Evolutionary conservation across 2,113 vertebrate species (phyloP).

Genomic region (Eleginops maclovinus): DNA sequence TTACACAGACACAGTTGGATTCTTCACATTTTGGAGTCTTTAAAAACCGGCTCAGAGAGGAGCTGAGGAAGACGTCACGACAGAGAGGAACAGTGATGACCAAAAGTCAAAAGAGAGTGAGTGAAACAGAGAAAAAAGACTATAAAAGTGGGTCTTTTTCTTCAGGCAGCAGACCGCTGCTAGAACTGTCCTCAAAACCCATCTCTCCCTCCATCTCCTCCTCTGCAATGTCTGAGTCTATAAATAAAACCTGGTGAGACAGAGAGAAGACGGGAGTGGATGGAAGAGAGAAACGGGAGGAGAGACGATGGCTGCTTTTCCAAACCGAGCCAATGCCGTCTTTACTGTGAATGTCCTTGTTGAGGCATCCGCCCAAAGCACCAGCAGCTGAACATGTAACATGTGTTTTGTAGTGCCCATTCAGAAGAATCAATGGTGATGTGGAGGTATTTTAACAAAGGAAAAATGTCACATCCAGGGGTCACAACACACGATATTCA

Average conservation of each 20-base stretch:
- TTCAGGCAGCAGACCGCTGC: conserved; percentile 23
- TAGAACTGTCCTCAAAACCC: conserved; percentile 24
- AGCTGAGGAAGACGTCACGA: conserved; percentile 75
- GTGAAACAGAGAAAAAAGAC: conserved; percentile 8
- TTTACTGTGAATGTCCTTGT: background rate
- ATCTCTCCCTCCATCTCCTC: conserved; percentile 49
- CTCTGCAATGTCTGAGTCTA: conserved; percentile 62
- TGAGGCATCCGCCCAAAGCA: background rate
- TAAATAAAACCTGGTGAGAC: conserved; percentile 72
- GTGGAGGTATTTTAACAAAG: conserved; percentile 38
- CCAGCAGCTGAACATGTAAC: conserved; percentile 10
- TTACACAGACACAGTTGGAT: conserved; percentile 39
- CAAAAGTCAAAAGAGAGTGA: background rate
- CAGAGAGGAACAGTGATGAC: conserved; percentile 12
- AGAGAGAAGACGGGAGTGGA: conserved; percentile 39
- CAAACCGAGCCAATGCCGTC: background rate
- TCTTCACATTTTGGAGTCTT: conserved; percentile 75
- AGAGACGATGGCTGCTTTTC: conserved; percentile 11
- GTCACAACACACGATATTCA: conserved; percentile 17
- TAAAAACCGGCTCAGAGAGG: conserved; percentile 61
- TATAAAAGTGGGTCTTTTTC: conserved; percentile 8
- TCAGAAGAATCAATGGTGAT: conserved; percentile 7
- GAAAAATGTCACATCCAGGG: conserved; percentile 39
- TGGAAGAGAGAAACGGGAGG: conserved; percentile 6
- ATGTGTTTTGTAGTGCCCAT: conserved; percentile 13